Evolutionary conservation across 1,140 invertebrate genomes (phyloP), one percentile per base, ranked within the genome.

Genomic region (Drosophila littoralis): DNA sequence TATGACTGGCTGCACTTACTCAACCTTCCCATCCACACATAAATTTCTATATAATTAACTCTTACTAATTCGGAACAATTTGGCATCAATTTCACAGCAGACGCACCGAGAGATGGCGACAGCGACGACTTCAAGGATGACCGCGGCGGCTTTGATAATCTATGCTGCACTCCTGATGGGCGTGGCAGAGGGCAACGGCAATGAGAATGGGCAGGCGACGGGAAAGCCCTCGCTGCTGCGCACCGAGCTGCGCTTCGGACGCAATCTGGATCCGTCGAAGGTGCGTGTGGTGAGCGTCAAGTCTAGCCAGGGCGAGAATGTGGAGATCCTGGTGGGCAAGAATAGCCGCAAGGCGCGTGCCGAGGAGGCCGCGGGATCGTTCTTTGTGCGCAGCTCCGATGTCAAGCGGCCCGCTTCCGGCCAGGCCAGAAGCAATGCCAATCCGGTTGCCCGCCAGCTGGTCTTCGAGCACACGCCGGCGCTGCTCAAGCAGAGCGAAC

Each of bases 281-380:
- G 96, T 94, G 22, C 95, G 96, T 80, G 96, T 96, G 8, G 86
- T 97, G 8, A 96, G 95, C 82, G 95, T 97, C 0, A 94, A 95
- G 63, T 96, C 96, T 0, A 95, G 94, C 81, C 94, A 95, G 10
- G 96, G 96, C 8, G 95, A 95, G 48, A 83, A 96, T 1, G 95
- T 96, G 0, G 96, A 96, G 68, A 92, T 97, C 9, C 95, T 97
- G 38, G 96, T 97, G 1, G 97, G 96, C 86, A 95, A 96, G 22
- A 84, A 91, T 38, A 89, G 86, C 45, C 73, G 86, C 43, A 83
- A 82, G n/a, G 90, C 83, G 7, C 73, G 90, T 6, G 81, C 77
- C 12, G 81, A 78, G 38, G 67, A 82, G n/a, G 88, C 94, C 94
- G 51, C 57, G 0, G 77, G 57, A 0, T 90, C 83, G 1, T 90